Conservation (phyloP, 2,113 vertebrate species). For the Onychorhynchus coronatus region DNA sequence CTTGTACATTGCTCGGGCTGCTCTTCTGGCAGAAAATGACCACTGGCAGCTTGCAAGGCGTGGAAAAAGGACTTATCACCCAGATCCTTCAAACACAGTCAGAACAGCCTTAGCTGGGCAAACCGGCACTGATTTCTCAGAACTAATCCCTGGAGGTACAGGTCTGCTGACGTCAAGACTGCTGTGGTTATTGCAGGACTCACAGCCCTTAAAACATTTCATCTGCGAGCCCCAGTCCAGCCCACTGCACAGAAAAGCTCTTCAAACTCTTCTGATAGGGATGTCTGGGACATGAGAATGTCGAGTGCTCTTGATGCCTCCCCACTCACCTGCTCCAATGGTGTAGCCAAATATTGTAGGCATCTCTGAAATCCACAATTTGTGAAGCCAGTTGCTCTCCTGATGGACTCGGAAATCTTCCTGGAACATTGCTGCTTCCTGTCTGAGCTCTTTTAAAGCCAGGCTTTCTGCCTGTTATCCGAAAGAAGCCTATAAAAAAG, state of each 20-base stretch:
- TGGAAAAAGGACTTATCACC: not conserved
- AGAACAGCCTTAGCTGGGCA: slow-evolving; percentile 8
- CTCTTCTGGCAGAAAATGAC: slow-evolving; percentile 26
- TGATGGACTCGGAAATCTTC: not conserved
- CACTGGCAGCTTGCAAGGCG: slow-evolving; percentile 20
- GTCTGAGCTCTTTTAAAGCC: not conserved
- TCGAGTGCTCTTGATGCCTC: accelerated
- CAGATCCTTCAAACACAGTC: slow-evolving; percentile 5
- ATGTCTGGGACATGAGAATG: not conserved
- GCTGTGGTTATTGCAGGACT: not conserved
- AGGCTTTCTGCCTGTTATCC: not conserved
- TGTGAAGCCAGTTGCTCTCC: not conserved
- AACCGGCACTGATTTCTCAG: not conserved
- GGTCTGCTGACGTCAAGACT: slow-evolving; percentile 18
- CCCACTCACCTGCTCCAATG: not conserved
- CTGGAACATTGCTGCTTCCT: not conserved
- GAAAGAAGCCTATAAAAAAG: not conserved
- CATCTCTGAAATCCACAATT: not conserved
- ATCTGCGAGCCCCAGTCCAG: slow-evolving; percentile 20
- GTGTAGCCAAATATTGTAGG: not conserved
- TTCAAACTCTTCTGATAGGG: not conserved
- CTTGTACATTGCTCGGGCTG: not conserved
- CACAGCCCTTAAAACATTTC: not conserved
- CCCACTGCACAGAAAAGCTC: not conserved
- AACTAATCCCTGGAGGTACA: not conserved